These are phyloP conservation scores for Papilio machaon DNA, from an alignment of 1,140 invertebrate species.

Conservation along the genomic window DNA sequence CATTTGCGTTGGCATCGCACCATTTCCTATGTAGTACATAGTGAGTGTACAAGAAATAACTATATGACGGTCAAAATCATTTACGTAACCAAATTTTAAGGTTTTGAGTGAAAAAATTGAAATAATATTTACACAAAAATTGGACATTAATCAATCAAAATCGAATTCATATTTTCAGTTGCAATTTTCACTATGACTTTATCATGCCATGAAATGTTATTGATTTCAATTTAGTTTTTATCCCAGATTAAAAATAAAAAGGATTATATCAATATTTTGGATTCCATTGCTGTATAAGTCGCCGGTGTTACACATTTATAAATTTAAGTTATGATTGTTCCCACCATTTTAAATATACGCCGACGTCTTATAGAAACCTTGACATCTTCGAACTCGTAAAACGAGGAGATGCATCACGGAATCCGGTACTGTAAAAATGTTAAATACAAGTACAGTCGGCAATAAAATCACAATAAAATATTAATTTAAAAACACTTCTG, in stretches of 20 bases:
- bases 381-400: conserved; percentile 52
- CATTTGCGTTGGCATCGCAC: background rate
- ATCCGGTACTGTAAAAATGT: conserved; percentile 42
- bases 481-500: conserved; percentile 31
- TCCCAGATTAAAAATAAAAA: background rate
- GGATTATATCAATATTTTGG: background rate
- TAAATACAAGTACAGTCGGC: conserved; percentile 24
- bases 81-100: background rate
- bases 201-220: background rate
- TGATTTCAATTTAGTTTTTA: background rate
- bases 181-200: background rate
- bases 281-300: background rate
- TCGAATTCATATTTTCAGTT: background rate
- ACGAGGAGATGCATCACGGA: conserved; percentile 51
- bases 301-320: background rate
- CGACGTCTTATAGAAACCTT: conserved; percentile 49
- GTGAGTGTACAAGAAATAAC: background rate
- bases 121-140: background rate
- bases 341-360: conserved; percentile 45
- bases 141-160: background rate
- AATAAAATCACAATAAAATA: conserved; percentile 24
- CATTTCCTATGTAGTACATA: background rate
- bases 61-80: background rate
- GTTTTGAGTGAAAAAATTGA: no score
- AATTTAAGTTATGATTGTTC: conserved; percentile 37